A percentile compares a stretch with the other conserved stretches of the same genome.
Conservation (phyloP, 2,797 vertebrate genomes). For the Gymnothorax javanicus region DNA sequence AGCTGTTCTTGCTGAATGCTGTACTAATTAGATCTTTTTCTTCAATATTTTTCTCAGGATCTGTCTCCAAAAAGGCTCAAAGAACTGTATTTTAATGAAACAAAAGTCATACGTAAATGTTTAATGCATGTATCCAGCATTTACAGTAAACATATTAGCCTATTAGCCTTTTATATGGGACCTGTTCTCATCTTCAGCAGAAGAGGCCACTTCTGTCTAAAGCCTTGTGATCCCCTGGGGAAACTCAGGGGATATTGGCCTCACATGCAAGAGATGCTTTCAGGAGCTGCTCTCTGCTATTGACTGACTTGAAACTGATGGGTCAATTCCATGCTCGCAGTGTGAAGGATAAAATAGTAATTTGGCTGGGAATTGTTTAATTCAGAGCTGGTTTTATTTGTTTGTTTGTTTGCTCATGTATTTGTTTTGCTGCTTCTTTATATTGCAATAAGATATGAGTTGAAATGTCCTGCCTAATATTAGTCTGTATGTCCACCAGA, state of each 20-base stretch:
- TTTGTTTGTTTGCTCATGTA: no score
- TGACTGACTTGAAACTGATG: conserved; percentile 35
- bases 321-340: background rate
- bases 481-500: background rate
- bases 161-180: conserved; percentile 15
- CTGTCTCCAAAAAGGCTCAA: background rate
- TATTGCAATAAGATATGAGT: background rate
- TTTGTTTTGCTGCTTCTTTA: background rate
- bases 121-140: background rate
- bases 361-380: conserved; percentile 32
- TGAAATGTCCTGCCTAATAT: background rate
- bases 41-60: background rate
- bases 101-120: background rate
- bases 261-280: conserved; percentile 37
- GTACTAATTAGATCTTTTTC: no score
- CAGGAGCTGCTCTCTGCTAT: conserved; percentile 15
- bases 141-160: conserved; percentile 17
- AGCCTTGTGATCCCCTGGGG: conserved; percentile 6
- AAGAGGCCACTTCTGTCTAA: conserved; percentile 24
- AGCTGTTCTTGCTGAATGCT: background rate
- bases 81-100: conserved; percentile 20
- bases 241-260: conserved; percentile 42
- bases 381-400: conserved; percentile 1
- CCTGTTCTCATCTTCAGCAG: conserved; percentile 23
- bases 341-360: background rate